Percentiles rank a stretch among this genome's conserved stretches.
Evolutionary conservation across 2,797 vertebrate genomes (phyloP).

Genomic region (Rhyacichthys aspro): DNA sequence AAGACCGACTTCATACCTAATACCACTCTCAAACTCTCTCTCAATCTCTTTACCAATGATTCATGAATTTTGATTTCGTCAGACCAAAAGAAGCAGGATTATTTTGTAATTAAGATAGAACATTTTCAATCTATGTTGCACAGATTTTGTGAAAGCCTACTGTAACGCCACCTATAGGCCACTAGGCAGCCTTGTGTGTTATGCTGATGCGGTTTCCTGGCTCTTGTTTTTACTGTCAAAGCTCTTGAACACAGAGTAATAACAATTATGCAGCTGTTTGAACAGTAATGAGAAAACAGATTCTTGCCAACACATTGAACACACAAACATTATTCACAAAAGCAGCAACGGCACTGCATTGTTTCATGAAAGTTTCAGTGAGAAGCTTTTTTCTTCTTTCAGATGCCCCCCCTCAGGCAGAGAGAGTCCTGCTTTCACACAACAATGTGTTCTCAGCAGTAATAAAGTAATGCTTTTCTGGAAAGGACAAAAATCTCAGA

Average conservation of each 20-base stretch:
- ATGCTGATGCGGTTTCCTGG: too few species aligned
- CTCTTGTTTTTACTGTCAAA: background rate
- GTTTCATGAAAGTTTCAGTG: conserved; percentile 5
- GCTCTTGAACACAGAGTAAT: background rate
- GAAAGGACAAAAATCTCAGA: conserved; percentile 9
- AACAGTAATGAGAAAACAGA: background rate
- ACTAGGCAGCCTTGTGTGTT: too few species aligned
- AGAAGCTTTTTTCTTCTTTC: conserved; percentile 24
- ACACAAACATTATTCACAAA: conserved; percentile 2
- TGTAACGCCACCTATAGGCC: too few species aligned
- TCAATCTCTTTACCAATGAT: too few species aligned
- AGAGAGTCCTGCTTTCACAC: conserved; percentile 2
- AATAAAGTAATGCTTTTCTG: conserved; percentile 23
- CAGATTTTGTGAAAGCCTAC: too few species aligned
- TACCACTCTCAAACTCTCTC: too few species aligned
- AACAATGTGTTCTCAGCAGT: conserved; percentile 8
- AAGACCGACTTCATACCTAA: too few species aligned
- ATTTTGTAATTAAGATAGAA: too few species aligned
- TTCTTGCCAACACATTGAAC: background rate
- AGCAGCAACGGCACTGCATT: background rate
- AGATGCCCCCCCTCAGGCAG: conserved; percentile 25
- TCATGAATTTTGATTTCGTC: too few species aligned
- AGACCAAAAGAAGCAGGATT: too few species aligned
- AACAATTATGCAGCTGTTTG: background rate
- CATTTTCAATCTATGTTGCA: too few species aligned